Evolutionary conservation across 2,797 vertebrate genomes (phyloP).

Genomic region (Rallus crepitans): DNA sequence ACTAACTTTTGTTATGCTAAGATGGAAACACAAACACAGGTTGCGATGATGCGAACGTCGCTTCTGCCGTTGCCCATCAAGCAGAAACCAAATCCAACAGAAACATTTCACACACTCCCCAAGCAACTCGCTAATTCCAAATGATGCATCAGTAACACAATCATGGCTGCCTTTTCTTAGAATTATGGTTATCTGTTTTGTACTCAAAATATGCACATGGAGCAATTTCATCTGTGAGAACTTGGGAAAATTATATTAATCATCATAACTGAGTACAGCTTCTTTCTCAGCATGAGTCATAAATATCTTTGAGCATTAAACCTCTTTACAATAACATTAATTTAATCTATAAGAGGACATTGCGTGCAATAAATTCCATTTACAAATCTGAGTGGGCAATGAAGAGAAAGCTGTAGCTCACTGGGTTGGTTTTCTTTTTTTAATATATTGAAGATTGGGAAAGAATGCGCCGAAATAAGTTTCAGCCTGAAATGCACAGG

Average conservation of each 20-base stretch:
- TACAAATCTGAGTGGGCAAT: constrained; percentile 75
- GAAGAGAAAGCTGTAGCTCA: constrained; percentile 47
- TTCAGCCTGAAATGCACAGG: not conserved
- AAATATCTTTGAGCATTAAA: constrained; percentile 80
- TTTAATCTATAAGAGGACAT: constrained; percentile 81
- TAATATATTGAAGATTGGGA: not conserved
- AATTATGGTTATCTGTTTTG: constrained; percentile 74
- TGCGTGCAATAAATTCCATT: constrained; percentile 77
- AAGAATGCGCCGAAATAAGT: constrained; percentile 34
- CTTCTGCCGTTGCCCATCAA: not conserved
- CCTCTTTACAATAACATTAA: constrained; percentile 82
- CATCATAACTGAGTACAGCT: constrained; percentile 77
- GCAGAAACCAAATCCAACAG: constrained; percentile 37
- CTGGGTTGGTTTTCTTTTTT: not conserved
- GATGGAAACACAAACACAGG: not conserved
- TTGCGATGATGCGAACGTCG: not conserved
- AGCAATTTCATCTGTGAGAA: constrained; percentile 75
- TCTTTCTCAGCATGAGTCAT: constrained; percentile 77
- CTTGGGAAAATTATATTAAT: constrained; percentile 76
- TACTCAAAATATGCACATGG: constrained; percentile 74
- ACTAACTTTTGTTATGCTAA: not conserved
- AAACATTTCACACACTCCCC: constrained; percentile 24
- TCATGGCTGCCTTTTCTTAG: constrained; percentile 52
- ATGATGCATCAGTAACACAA: constrained; percentile 58
- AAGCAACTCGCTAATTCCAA: constrained; percentile 59